Evolutionary conservation across 2,797 vertebrate species (phyloP), one percentile per base, ranked within the genome.

Genomic region (Hozukius guyotensis): DNA sequence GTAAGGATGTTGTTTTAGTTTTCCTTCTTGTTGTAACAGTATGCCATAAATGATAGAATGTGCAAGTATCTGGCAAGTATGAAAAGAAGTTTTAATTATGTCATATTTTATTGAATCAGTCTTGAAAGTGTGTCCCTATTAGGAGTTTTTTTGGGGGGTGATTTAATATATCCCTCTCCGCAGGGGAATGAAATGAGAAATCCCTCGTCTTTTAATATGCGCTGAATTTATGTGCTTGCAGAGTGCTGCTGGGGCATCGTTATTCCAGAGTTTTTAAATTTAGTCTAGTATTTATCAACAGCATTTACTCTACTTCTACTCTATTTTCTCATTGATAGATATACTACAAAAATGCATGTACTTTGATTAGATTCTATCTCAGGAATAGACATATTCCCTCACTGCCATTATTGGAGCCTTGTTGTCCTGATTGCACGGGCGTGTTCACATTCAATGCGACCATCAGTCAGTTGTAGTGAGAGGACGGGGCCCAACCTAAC

Each of bases 401-500:
- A 72, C 13, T 55, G 70, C 31, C 59, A 70, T 63, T 83, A 86
- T 10, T 1, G n/a, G 56, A 65, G 32, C 42, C 70, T 69, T 52
- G 74, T 76, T 16, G 0, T 27, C n/a, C 49, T 49, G 76, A 82
- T 82, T 60, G 80, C 81, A 18, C 1, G 2, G 77, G 61, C 11
- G 5, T 78, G 81, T 79, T 91, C 71, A 34, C 4, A 22, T 80
- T 93, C 78, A 67, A 11, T 65, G 57, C 52, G 52, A 32, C 66
- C 79, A 91, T 94, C 88, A 56, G 75, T 92, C 92, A 90, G 81
- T 27, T 55, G 42, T 49, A 59, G 79, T 78, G 93, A 87, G 87
- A 81, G 53, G 61, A 75, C 27, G 7, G 70, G 63, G 73, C 71
- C 78, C 36, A 34, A 68, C 79, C 71, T 76, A 65, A 80, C 87